Evolutionary conservation across 2,797 vertebrate species (phyloP), one percentile per base, ranked within the genome.

Genomic region (Distichodus sexfasciatus): DNA sequence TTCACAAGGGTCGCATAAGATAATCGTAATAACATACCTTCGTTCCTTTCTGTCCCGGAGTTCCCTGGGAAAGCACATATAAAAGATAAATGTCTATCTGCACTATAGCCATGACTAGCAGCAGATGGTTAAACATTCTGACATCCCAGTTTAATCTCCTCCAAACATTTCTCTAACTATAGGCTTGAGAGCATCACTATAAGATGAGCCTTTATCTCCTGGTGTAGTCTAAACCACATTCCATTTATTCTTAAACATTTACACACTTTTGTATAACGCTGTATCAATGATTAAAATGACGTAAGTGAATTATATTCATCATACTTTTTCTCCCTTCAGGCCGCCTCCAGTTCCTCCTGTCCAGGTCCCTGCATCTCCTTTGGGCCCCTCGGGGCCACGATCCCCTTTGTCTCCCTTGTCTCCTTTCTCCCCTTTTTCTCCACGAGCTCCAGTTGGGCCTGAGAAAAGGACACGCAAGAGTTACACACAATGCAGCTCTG

Each of bases 31-130:
- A 9, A 79, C 82, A 77, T 74, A 91, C 90, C 92, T 96, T 97
- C 15, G 81, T 0, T 51, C 95, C 95, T 43, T 87, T 84, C 47
- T 94, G 93, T 72, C 95, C 95, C 60, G 88, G 81, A 74, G 88
- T 87, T 11, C 94, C 95, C 95, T 96, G 81, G 3, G 62, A 84
- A 59, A 72, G n/a, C 12, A 15, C 61, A 74, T 15, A 63, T 19
- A 51, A 40, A 66, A 68, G 29, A 73, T 9, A 48, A 72, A 54
- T 72, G 55, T 55, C 23, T 29, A 28, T 58, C 44, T 15, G 19
- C 10, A 46, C 35, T 6, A 54, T 43, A 31, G 31, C 28, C 57
- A 31, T 3, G 10, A 21, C 17, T 43, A n/a, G 15, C 10, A 55
- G 48, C 47, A 61, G 58, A 74, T 35, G 46, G 48, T 40, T 74